A percentile compares a stretch with the other conserved stretches of the same genome.
Conservation (phyloP, 2,888 invertebrate species). For the Pteria penguin region DNA sequence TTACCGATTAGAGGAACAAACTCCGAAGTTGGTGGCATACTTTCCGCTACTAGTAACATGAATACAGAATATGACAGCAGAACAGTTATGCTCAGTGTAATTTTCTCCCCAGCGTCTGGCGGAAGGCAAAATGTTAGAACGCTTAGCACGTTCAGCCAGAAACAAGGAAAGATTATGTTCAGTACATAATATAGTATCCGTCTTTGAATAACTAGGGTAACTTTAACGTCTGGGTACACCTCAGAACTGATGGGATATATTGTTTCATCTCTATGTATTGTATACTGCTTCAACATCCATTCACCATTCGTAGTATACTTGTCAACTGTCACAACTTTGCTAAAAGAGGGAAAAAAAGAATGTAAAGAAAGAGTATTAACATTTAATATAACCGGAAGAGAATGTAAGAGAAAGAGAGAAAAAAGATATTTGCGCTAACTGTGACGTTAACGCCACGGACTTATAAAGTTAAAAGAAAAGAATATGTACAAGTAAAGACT, state of each 20-base stretch:
- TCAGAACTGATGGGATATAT: constrained; percentile 73
- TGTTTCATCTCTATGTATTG: constrained; percentile 70
- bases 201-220: constrained; percentile 80
- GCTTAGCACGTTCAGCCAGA: constrained; percentile 81
- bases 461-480: too few species aligned
- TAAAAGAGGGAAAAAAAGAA: constrained; percentile 63
- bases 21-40: constrained; percentile 81
- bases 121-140: constrained; percentile 81
- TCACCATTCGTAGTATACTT: constrained; percentile 77
- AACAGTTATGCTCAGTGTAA: constrained; percentile 81
- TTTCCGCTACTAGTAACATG: constrained; percentile 81
- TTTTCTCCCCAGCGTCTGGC: constrained; percentile 81
- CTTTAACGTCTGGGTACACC: constrained; percentile 79
- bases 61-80: constrained; percentile 81
- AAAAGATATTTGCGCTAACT: too few species aligned
- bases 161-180: constrained; percentile 81
- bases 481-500: too few species aligned
- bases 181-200: constrained; percentile 79
- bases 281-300: constrained; percentile 72
- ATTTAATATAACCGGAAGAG: too few species aligned
- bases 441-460: too few species aligned
- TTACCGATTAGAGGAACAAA: constrained; percentile 81
- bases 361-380: too few species aligned
- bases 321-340: constrained; percentile 71
- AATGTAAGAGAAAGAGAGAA: too few species aligned